These are phyloP conservation scores for Drosophila borborema DNA, from an alignment of 2,888 invertebrate species.

Conservation along the genomic window DNA sequence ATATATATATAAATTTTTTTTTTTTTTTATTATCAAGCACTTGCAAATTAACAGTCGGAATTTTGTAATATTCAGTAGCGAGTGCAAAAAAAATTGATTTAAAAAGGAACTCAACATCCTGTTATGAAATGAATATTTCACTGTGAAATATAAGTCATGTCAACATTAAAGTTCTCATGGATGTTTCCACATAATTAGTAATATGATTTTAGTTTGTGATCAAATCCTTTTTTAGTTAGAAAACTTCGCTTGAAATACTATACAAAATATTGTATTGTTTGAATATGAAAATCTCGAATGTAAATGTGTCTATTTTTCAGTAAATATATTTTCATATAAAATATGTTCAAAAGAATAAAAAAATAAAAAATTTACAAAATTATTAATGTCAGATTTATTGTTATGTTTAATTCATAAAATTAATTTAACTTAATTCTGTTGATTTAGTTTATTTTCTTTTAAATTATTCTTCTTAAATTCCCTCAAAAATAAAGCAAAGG, in stretches of 20 bases:
- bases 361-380: no score
- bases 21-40: constrained; percentile 4
- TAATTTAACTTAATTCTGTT: no score
- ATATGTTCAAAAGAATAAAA: no score
- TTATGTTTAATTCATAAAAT: no score
- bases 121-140: neutral
- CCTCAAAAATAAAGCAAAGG: no score
- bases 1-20: neutral
- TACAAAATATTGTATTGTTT: neutral
- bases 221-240: neutral
- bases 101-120: neutral
- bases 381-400: no score
- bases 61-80: neutral
- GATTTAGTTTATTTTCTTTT: no score
- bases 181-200: neutral
- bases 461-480: no score
- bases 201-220: no score
- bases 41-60: constrained; percentile 36
- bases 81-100: neutral
- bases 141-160: neutral
- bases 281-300: no score
- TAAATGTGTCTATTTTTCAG: no score
- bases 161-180: neutral
- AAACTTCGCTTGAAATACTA: neutral
- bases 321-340: no score